Base-by-base conservation (phyloP, 2,888 invertebrate species). In the Rhorus exstirpatorius region DNA sequence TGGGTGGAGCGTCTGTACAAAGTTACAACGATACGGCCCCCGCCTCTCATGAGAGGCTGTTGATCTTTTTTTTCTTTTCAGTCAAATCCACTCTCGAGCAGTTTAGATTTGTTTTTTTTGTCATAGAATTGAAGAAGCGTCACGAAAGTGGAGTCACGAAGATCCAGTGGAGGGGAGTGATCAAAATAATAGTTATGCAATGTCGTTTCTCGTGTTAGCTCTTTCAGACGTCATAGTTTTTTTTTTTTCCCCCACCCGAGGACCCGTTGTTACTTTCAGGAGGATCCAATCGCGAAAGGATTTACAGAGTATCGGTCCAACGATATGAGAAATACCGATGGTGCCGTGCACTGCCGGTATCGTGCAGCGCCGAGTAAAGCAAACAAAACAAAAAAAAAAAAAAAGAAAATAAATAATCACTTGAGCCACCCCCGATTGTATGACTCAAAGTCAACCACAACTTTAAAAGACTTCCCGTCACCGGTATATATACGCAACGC, bases 81-180 rank as follows among this genome's bases (percentile, higher is more conserved):
- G 81, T 72, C 67, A 72, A 68, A 8, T 72, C 53, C 72, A 81
- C 77, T 77, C 77, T 77, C 72, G 72, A 77, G 65, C 8, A 51
- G 19, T 74, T 74, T 31, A 53, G 49, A 65, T n/a, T 74, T 31
- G 71, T 79, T 55, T 49, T 53, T 80, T 31, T 46, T 35, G 51
- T 77, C 70, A 46, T 26, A 78, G 38, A 38, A 19, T 63, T 46
- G 51, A 49, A 38, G 14, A 67, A 67, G 31, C 79, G 75, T 83
- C 83, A 83, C 83, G 83, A 49, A 67, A 65, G 60, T 44, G 3
- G 63, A 81, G 65, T 77, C 79, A 84, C 83, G 81, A 83, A 76
- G 46, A 24, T 35, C 8, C 31, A 31, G 31, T 31, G 31, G 6
- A 31, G 31, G 31, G 6, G 31, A 6, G 31, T 3, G 31, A 74